phyloP scores from a whole-genome alignment of 1,140 invertebrate species.

The Bombus fervidus region DNA sequence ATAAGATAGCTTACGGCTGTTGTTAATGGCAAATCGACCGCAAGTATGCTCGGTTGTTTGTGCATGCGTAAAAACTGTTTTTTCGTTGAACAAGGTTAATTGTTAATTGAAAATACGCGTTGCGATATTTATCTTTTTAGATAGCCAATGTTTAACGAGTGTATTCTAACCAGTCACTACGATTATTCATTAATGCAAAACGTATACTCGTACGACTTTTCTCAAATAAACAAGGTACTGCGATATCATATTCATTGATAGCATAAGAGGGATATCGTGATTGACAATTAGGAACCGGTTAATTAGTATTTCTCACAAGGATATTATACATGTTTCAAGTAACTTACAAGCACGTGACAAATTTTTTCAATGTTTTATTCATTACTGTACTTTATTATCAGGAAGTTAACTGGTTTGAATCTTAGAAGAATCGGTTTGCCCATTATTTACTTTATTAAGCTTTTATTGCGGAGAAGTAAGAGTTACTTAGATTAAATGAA shows the following conservation, averaged over 20 bases:
- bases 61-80: neutral
- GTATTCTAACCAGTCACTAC: constrained; percentile 26
- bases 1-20: neutral
- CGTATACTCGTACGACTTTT: neutral
- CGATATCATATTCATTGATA: constrained; percentile 19
- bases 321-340: neutral
- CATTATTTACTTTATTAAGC: neutral
- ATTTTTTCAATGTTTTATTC: neutral
- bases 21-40: neutral
- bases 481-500: no score
- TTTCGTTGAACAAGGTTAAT: constrained; percentile 20
- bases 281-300: neutral
- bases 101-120: constrained; percentile 15
- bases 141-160: constrained; percentile 11
- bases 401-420: neutral
- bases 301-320: neutral
- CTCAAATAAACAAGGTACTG: neutral
- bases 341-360: neutral
- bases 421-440: neutral
- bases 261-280: constrained; percentile 9
- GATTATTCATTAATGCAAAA: constrained; percentile 24
- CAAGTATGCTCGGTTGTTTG: neutral
- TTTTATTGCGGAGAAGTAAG: neutral
- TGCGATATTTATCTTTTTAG: constrained; percentile 22
- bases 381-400: neutral